Evolutionary conservation across 2,797 vertebrate species (phyloP).

Genomic region (Urosaurus nigricauda): DNA sequence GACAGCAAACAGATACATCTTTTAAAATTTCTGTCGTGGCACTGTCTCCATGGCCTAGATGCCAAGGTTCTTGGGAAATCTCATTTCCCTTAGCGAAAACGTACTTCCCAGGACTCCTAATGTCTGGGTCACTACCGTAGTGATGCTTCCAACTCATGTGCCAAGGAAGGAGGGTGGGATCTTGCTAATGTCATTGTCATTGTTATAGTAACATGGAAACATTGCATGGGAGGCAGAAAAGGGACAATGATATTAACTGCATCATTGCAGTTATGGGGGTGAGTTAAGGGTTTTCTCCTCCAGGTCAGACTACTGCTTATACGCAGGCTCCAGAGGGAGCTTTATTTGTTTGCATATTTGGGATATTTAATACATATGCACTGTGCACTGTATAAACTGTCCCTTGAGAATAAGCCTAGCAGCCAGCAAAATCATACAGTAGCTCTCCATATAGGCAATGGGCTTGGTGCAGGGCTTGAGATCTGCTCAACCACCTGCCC

Average conservation of each 20-base stretch:
- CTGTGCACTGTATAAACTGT: not conserved
- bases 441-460: no score
- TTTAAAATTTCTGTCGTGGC: not conserved
- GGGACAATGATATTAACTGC: not conserved
- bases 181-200: no score
- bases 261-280: not conserved
- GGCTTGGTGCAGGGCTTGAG: no score
- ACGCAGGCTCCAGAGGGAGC: not conserved
- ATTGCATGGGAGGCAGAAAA: not conserved
- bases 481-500: no score
- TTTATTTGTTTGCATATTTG: not conserved
- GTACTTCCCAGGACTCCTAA: not conserved
- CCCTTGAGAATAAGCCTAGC: not conserved
- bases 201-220: not conserved
- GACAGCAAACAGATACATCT: not conserved
- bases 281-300: not conserved
- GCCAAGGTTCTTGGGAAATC: not conserved
- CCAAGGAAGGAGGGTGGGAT: not conserved
- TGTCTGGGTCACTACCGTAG: not conserved
- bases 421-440: not conserved
- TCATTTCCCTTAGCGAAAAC: not conserved
- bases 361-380: no score
- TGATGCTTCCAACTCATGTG: no score
- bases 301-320: not conserved
- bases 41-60: no score